Evolutionary conservation across 2,888 invertebrate genomes (phyloP), one percentile per base, ranked within the genome.

Genomic region (Cordilura impudica): DNA sequence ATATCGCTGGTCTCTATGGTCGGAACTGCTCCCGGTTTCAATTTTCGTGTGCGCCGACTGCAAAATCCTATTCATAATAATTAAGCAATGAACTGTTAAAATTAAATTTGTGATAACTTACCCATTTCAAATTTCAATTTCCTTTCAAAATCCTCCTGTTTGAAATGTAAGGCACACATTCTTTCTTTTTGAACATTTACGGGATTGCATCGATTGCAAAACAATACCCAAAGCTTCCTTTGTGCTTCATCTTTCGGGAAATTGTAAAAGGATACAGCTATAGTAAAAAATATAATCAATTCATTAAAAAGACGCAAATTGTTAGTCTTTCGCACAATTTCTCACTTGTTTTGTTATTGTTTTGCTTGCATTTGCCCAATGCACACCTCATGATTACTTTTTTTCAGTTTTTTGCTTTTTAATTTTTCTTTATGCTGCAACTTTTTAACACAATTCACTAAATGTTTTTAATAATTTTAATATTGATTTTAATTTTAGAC

Each of bases 91-190:
- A 18, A 67, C 7, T 69, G 16, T 16, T 35, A 69, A 23, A 58
- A 49, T 10, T n/a, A 58, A 58, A 58, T 21, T 14, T n/a, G 31
- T 49, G 26, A 1, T 49, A 31, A 49, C 69, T 67, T 56, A 47
- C 63, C 63, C 35, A 63, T 31, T 63, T 63, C 63, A 49, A 31
- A 63, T 51, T 21, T 63, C 8, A 63, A 31, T 10, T 63, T 63
- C 19, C 63, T 63, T 67, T 67, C 54, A 29, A 67, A 67, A 45
- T 67, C 56, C n/a, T 67, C 67, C 19, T 58, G 6, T 58, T 47
- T 58, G 35, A 69, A 69, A 69, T 69, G 69, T 49, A 69, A 56
- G 18, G 35, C 19, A 49, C 69, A 69, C 47, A 58, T 26, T 26
- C 6, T 26, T 4, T 26, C 26, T 6, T 31, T 43, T 19, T 26